These are phyloP conservation scores for Tinea pellionella DNA, from an alignment of 2,888 invertebrate species.

Conservation along the genomic window DNA sequence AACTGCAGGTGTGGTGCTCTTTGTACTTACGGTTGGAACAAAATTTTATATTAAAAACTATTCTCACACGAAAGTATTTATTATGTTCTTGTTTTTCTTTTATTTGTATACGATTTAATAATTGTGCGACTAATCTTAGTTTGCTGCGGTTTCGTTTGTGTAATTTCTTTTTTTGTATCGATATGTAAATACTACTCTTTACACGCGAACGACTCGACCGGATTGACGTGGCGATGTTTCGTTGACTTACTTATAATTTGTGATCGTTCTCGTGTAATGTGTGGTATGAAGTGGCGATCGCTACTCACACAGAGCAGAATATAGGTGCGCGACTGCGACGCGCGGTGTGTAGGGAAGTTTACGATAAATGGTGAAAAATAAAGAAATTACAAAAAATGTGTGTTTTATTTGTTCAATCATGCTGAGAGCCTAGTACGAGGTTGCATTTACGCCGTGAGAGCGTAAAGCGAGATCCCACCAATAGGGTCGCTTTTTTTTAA, in stretches of 20 bases:
- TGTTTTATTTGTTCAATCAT: conserved; percentile 19
- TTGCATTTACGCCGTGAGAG: too few species aligned
- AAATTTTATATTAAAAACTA: conserved; percentile 1
- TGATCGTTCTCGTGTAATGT: background rate
- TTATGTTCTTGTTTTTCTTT: background rate
- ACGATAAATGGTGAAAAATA: conserved; percentile 69
- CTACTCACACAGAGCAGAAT: conserved; percentile 34
- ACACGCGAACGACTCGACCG: background rate
- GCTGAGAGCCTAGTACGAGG: too few species aligned
- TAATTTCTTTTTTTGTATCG: background rate
- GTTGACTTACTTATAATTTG: background rate
- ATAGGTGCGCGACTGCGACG: conserved; percentile 62
- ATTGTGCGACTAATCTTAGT: background rate
- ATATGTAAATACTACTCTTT: background rate
- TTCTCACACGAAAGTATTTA: background rate
- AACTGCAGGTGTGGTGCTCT: conserved; percentile 6
- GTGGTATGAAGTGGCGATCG: background rate
- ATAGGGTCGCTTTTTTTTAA: too few species aligned
- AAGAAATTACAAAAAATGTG: conserved; percentile 58
- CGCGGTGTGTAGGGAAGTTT: conserved; percentile 66
- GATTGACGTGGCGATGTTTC: background rate
- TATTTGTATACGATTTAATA: background rate
- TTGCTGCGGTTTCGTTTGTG: background rate
- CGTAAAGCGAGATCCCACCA: too few species aligned
- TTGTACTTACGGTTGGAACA: conserved; percentile 2